Evolutionary conservation across 2,888 invertebrate species (phyloP), one percentile per base, ranked within the genome.

Genomic region (Therioaphis trifolii): DNA sequence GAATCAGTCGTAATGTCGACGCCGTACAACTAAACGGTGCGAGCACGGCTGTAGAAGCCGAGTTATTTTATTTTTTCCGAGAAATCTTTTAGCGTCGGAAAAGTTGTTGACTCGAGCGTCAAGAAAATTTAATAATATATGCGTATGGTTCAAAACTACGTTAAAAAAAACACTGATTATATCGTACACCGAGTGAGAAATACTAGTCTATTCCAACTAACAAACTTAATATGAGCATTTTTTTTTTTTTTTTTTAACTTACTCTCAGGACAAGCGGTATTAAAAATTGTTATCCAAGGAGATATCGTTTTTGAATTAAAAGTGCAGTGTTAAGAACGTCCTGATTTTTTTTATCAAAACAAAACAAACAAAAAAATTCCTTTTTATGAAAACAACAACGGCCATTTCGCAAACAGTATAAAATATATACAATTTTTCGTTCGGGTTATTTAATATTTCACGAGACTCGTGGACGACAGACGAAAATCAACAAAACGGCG

Each of bases 111-210:
- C 3, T n/a, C 5, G 55, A 58, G 55, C 14, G 52, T 52, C 52
- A 72, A 14, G 21, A 21, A 14, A 55, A 74, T 74, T 58, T 15
- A 74, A 74, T 74, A 74, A 74, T 11, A 55, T 3, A 74, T 55
- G 35, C 55, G 24, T 55, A 40, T 49, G n/a, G 9, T 55, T 55
- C n/a, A 55, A 21, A 55, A 55, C 21, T 55, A 55, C 9, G 55
- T 3, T 55, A 9, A 9, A n/a, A 55, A 49, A 18, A 55, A 55
- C 21, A 55, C 9, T 55, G 18, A 55, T 21, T 9, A n/a, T 55
- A n/a, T n/a, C n/a, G n/a, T n/a, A n/a, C n/a, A n/a, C n/a, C n/a
- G n/a, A n/a, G n/a, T n/a, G n/a, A n/a, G n/a, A n/a, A n/a, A n/a
- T n/a, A n/a, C n/a, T n/a, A n/a, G n/a, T n/a, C n/a, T n/a, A n/a